Evolutionary conservation across 1,140 invertebrate species (phyloP), one percentile per base, ranked within the genome.

Genomic region (Bombus waltoni): DNA sequence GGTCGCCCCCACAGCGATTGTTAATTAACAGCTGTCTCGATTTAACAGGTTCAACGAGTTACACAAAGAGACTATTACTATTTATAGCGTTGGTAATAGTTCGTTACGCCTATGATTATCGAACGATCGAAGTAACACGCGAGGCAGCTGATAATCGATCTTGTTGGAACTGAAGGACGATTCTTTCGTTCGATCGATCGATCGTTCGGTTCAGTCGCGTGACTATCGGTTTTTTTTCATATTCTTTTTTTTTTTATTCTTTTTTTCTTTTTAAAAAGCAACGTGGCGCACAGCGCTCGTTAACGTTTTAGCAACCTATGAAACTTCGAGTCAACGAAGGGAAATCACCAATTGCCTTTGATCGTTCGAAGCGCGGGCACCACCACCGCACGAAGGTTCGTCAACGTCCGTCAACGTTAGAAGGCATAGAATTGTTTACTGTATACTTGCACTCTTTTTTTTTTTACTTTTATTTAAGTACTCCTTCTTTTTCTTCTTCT

Each of bases 341-440:
- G 65, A 38, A 62, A 59, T 84, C 59, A n/a, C 66, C 57, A 5
- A 18, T 81, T 28, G 25, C 32, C 10, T 8, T 59, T 76, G 40
- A 32, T 79, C 62, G 57, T 35, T n/a, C 83, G 47, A 68, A 73
- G 71, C 65, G 62, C 66, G 77, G 86, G 85, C 93, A 93, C 92
- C 94, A 93, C 89, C 89, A 93, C 91, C 91, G 93, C 88, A 89
- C 93, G 91, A 94, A 94, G 90, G 87, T 93, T 93, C 91, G 94
- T 94, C 93, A 91, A 94, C 92, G 92, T 93, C 93, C 83, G 83
- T 93, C 85, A 75, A 82, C 82, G 80, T 93, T 72, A 88, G 85
- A 94, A 94, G 94, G 94, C 94, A 94, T 93, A 92, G 88, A 94
- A 92, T 94, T 94, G 89, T 65, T 89, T 92, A 89, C 70, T 91